A percentile compares a stretch with the other conserved stretches of the same genome.
These are phyloP conservation scores for Nothoprocta pentlandii DNA, from an alignment of 2,113 vertebrate species.

Conservation along the genomic window DNA sequence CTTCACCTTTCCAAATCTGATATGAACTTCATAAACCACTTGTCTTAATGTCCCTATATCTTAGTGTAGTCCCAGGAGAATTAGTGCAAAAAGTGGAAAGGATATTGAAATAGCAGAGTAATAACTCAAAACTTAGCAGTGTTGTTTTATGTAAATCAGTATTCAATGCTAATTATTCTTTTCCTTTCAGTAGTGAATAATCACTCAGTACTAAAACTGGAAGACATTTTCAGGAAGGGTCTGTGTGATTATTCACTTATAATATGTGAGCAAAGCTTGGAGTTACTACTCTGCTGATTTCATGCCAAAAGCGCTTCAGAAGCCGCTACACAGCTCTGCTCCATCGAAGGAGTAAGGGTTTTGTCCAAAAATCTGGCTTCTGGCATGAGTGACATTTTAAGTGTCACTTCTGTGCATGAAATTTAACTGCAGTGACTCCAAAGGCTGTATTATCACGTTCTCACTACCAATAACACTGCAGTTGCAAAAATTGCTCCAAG, in stretches of 20 bases:
- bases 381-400: background rate
- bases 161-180: conserved; percentile 21
- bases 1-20: background rate
- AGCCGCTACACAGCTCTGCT: background rate
- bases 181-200: background rate
- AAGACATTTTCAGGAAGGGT: conserved; percentile 17
- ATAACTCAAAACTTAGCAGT: background rate
- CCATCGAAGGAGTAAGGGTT: background rate
- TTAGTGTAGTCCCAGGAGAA: background rate
- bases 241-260: background rate
- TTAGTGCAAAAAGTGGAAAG: background rate
- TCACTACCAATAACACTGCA: background rate
- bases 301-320: background rate
- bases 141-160: background rate
- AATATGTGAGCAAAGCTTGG: background rate
- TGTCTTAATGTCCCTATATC: background rate
- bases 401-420: background rate
- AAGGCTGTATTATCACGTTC: background rate
- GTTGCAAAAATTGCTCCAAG: background rate
- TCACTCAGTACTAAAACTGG: background rate
- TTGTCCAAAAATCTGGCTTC: too few relatives aligned
- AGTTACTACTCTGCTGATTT: conserved; percentile 22
- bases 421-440: background rate
- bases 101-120: background rate
- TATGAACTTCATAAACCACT: background rate